A percentile compares a stretch with the other conserved stretches of the same genome.
Conservation (phyloP, 2,888 invertebrate species). For the Andrena fulva region DNA sequence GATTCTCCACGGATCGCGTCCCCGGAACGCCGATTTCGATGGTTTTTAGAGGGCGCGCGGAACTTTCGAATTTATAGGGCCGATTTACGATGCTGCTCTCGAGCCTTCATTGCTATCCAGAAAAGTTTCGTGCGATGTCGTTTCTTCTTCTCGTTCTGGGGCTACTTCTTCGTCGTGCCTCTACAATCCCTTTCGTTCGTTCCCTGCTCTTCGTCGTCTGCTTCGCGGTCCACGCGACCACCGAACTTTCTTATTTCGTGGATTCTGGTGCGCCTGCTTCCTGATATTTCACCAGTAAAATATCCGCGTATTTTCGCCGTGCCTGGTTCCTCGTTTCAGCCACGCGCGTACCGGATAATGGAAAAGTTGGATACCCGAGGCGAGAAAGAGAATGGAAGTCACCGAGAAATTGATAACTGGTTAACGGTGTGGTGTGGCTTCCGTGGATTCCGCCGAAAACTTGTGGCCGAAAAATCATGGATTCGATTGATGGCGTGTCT, state of each 20-base stretch:
- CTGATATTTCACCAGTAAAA: constrained; percentile 46
- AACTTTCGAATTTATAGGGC: constrained; percentile 71
- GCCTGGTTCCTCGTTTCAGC: neutral
- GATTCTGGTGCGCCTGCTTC: constrained; percentile 30
- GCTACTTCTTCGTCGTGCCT: neutral
- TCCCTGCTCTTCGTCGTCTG: constrained; percentile 25
- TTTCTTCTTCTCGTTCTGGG: constrained; percentile 23
- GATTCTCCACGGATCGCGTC: constrained; percentile 19
- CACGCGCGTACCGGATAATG: constrained; percentile 55
- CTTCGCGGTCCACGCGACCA: constrained; percentile 2
- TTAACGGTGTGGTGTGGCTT: constrained; percentile 52
- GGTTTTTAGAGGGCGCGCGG: constrained; percentile 56
- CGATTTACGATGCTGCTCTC: constrained; percentile 64
- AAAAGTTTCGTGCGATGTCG: constrained; percentile 60
- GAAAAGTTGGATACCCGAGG: constrained; percentile 62
- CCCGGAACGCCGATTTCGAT: constrained; percentile 54
- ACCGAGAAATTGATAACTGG: constrained; percentile 51
- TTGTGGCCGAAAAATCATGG: constrained; percentile 27
- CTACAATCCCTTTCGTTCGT: neutral
- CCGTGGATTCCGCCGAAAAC: constrained; percentile 42
- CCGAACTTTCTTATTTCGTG: constrained; percentile 48
- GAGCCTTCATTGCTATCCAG: constrained; percentile 49
- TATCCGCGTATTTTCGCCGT: constrained; percentile 36
- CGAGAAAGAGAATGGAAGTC: constrained; percentile 1
- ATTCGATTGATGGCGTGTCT: constrained; percentile 4